These are phyloP conservation scores for Mycogona germanica DNA, from an alignment of 2,888 invertebrate species.

Conservation along the genomic window DNA sequence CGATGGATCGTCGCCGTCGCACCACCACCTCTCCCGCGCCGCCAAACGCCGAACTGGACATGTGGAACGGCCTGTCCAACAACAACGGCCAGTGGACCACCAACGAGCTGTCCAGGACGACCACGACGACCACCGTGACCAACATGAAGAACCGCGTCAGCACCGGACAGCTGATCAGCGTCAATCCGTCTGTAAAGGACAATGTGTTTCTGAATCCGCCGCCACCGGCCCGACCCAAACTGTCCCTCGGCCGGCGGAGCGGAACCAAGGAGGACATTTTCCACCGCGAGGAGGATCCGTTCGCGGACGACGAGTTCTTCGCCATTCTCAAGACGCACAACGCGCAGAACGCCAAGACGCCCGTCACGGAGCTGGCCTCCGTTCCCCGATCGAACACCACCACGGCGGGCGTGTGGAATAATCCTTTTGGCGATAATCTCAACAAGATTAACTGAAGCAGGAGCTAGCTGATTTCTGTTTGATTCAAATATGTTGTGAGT, in stretches of 20 bases:
- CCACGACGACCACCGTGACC: background rate
- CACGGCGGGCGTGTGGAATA: background rate
- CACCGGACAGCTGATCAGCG: too few relatives aligned
- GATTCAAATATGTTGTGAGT: too few relatives aligned
- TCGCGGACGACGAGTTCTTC: conserved; percentile 72
- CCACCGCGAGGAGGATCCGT: conserved; percentile 71
- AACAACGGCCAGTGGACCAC: background rate
- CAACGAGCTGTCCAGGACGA: background rate
- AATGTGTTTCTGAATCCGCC: background rate
- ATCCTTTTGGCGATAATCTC: conserved; percentile 5
- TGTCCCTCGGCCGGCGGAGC: background rate
- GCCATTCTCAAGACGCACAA: conserved; percentile 6
- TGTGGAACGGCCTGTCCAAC: background rate
- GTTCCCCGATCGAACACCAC: background rate
- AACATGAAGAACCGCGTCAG: background rate
- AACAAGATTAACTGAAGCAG: too few relatives aligned
- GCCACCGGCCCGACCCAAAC: too few relatives aligned
- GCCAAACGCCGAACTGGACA: too few relatives aligned
- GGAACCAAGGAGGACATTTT: conserved; percentile 44
- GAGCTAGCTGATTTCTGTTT: too few relatives aligned
- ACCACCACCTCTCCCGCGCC: background rate
- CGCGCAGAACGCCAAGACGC: background rate
- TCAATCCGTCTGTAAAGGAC: background rate
- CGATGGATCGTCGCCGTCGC: background rate
- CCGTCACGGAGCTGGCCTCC: background rate